These are phyloP conservation scores for Brachionus calyciflorus DNA, from an alignment of 1,140 invertebrate species.

Conservation along the genomic window DNA sequence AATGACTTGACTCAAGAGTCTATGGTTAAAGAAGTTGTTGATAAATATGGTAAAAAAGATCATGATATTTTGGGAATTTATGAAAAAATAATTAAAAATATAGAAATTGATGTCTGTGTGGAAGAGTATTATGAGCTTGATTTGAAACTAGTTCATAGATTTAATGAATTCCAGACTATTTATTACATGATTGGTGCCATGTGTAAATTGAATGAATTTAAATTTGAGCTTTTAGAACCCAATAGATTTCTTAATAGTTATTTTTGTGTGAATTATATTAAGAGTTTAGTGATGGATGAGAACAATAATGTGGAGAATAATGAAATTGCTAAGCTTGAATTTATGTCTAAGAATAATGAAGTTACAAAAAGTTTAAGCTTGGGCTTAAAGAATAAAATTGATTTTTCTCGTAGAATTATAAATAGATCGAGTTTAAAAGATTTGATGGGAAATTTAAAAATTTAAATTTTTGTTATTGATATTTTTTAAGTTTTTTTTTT, in stretches of 20 bases:
- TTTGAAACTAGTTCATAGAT: not conserved
- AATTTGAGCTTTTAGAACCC: not conserved
- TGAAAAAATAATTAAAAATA: not conserved
- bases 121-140: not conserved
- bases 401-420: slow-evolving; percentile 12
- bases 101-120: not conserved
- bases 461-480: slow-evolving; percentile 8
- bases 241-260: slow-evolving; percentile 8
- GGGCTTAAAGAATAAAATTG: not conserved
- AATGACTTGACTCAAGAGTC: not conserved
- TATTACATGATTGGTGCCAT: slow-evolving; percentile 17
- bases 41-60: not conserved
- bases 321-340: not conserved
- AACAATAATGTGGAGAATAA: not conserved
- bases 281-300: not conserved
- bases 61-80: not conserved
- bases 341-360: too few species aligned
- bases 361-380: not conserved
- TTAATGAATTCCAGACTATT: slow-evolving; percentile 20
- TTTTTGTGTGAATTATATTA: slow-evolving; percentile 21
- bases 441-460: slow-evolving; percentile 1
- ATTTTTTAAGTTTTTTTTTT: too few species aligned
- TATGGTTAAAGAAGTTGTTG: not conserved
- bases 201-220: not conserved
- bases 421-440: not conserved